These are phyloP conservation scores for Protodeltote pygarga DNA, from an alignment of 2,888 invertebrate species.

Conservation along the genomic window DNA sequence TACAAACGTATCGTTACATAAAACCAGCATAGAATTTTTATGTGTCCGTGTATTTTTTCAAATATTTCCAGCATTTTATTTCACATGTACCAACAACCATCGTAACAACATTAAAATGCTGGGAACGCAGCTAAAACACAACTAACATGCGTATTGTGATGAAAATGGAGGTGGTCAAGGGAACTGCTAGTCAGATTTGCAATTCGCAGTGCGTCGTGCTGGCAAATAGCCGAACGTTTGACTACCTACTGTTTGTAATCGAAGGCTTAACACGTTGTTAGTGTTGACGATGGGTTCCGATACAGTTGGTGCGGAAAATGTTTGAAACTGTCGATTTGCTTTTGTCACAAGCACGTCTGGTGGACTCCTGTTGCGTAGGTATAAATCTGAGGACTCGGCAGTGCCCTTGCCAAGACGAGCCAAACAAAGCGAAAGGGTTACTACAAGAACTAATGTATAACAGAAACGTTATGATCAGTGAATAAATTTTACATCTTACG, in stretches of 20 bases:
- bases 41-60: no score
- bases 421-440: no score
- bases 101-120: constrained; percentile 27
- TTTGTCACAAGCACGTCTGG: no score
- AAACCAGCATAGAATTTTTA: no score
- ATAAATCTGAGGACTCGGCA: no score
- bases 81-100: background rate
- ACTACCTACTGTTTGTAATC: constrained; percentile 60
- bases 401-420: no score
- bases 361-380: background rate
- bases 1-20: background rate
- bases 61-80: constrained; percentile 4
- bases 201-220: constrained; percentile 62
- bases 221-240: constrained; percentile 61
- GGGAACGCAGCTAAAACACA: constrained; percentile 22
- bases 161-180: constrained; percentile 41
- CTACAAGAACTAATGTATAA: no score
- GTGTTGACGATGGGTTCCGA: constrained; percentile 50
- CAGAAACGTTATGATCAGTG: no score
- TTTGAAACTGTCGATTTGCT: constrained; percentile 12
- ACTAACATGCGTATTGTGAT: constrained; percentile 41
- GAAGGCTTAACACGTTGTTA: constrained; percentile 61
- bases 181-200: constrained; percentile 53
- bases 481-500: no score
- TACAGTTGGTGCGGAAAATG: constrained; percentile 27